Evolutionary conservation across 2,113 vertebrate species (phyloP).

Genomic region (Microtus oregoni): DNA sequence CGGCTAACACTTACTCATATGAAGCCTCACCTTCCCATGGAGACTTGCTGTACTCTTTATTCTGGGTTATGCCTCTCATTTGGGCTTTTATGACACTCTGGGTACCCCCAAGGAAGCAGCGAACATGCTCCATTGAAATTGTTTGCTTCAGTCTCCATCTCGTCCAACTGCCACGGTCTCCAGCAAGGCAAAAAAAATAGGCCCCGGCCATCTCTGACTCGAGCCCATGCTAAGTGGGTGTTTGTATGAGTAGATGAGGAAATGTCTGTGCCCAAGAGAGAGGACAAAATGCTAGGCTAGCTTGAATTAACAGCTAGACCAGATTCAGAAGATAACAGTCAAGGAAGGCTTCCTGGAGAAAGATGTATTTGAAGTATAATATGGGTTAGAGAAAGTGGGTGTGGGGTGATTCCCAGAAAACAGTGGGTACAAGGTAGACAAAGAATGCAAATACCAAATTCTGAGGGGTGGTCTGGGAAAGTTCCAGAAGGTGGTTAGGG

Average conservation of each 20-base stretch:
- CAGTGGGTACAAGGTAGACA: slow-evolving; percentile 4
- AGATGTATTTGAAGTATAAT: not conserved
- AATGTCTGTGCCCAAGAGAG: not conserved
- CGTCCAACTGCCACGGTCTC: slow-evolving; percentile 11
- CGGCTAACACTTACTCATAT: slow-evolving; percentile 48
- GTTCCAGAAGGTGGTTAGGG: slow-evolving; percentile 19
- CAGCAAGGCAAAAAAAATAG: not conserved
- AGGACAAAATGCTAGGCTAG: slow-evolving; percentile 10
- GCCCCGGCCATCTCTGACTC: slow-evolving; percentile 20
- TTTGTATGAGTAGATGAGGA: not conserved
- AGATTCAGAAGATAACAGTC: not conserved
- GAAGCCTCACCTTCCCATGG: slow-evolving; percentile 54
- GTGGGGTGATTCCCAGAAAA: slow-evolving; percentile 9
- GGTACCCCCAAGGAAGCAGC: slow-evolving; percentile 43
- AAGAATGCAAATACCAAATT: slow-evolving; percentile 12
- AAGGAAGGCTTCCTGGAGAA: slow-evolving; percentile 40
- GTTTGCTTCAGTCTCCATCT: slow-evolving; percentile 42
- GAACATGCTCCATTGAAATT: slow-evolving; percentile 37
- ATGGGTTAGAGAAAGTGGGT: not conserved
- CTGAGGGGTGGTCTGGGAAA: not conserved
- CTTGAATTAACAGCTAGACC: not conserved
- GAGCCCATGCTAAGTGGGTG: not conserved
- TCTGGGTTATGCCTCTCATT: slow-evolving; percentile 71
- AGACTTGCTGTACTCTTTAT: slow-evolving; percentile 71
- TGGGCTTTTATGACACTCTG: slow-evolving; percentile 57